Conservation (phyloP, 2,113 vertebrate species). For the Orycteropus afer region DNA sequence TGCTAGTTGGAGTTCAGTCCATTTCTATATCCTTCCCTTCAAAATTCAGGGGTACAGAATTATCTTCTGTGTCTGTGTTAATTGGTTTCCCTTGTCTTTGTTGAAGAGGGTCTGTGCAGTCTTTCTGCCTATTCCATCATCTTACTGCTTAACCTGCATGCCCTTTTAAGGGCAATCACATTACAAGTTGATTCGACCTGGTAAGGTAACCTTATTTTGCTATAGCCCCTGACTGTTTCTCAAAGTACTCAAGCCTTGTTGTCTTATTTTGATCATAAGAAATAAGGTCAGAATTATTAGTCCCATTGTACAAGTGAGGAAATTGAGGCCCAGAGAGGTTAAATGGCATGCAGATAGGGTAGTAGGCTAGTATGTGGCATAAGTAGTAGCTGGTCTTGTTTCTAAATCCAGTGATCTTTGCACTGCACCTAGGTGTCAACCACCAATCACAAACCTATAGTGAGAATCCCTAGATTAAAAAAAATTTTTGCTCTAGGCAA, state of each 20-base stretch:
- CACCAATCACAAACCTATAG: background rate
- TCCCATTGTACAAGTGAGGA: background rate
- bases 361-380: background rate
- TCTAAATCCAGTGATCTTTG: background rate
- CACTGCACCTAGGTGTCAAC: background rate
- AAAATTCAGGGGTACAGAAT: too few species aligned
- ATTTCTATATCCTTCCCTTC: too few species aligned
- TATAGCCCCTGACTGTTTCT: background rate
- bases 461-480: slow-evolving; percentile 20
- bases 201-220: background rate
- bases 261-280: slow-evolving; percentile 1
- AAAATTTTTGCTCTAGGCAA: background rate
- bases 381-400: background rate
- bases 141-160: too few species aligned
- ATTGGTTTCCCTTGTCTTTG: too few species aligned
- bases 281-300: background rate
- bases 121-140: too few species aligned
- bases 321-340: background rate
- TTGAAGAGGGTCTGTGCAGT: too few species aligned
- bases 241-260: background rate
- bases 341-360: background rate
- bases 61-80: too few species aligned
- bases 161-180: background rate
- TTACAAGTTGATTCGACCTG: background rate
- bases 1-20: too few species aligned